Base-by-base conservation (phyloP, 2,888 invertebrate genomes). In the Drosophila macrothrix region DNA sequence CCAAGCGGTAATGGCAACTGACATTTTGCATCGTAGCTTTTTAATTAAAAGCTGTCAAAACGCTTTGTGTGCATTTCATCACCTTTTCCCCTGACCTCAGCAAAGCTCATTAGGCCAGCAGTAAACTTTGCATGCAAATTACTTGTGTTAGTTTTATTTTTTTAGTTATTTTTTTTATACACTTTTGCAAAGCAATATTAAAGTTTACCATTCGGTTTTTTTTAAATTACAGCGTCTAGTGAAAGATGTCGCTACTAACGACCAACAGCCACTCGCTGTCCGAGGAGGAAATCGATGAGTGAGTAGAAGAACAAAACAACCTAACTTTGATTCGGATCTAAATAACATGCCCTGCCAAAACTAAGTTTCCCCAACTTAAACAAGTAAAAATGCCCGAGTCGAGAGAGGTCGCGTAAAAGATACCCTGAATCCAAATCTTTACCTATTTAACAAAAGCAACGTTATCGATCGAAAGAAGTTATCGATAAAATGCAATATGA, bases 281-380 rank as follows among this genome's bases (percentile, higher is more conserved):
- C 76, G 96, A 96, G 84, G 96, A 96, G 90, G 95, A 96, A 79
- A 94, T 95, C 73, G 96, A 96, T 90, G 96, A 96, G 96, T 96
- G 93, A 96, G 96, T 96, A 93, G 22, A 65, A 50, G 4, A 19
- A 50, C 28, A 54, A 55, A 25, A 7, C 12, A 28, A 12, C 2
- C 10, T 25, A 5, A 19, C 22, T 14, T 14, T 22, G 16, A 46
- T 2, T 22, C 16, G 16, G 16, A 7, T 22, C 16, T 14, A 46
- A 46, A 2, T 16, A 22, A 14, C 4, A 4, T 43, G 3, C 0
- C 7, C 14, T 46, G 2, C 5, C 10, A n/a, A 12, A n/a, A 12
- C 6, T 6, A 12, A 12, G 5, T n/a, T 12, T 12, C 6, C 43
- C 0, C 43, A 12, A 22, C 3, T 41, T 9, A 46, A 46, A 4